Percentiles rank a stretch among this genome's conserved stretches.
Evolutionary conservation across 2,888 invertebrate species (phyloP).

Genomic region (Chelonus formosanus): DNA sequence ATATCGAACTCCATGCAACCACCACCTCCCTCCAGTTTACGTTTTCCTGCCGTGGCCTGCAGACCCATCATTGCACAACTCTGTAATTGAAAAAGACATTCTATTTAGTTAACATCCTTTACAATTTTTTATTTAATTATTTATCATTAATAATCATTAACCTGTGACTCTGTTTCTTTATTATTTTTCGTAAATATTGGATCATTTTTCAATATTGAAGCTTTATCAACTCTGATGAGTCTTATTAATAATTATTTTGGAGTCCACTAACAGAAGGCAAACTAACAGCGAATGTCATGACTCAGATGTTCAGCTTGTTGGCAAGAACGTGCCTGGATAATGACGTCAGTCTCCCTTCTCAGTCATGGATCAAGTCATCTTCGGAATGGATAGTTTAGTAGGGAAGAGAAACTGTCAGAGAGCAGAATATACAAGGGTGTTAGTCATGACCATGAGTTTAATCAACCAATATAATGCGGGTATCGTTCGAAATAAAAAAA

Average conservation of each 20-base stretch:
- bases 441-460: conserved; percentile 47
- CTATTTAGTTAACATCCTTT: neutral
- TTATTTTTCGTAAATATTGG: no score
- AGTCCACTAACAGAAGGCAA: conserved; percentile 23
- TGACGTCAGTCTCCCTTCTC: conserved; percentile 59
- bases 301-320: conserved; percentile 61
- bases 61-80: conserved; percentile 80
- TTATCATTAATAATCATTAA: no score
- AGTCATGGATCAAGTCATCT: conserved; percentile 56
- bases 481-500: conserved; percentile 44
- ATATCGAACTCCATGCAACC: conserved; percentile 66
- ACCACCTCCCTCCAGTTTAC: conserved; percentile 70
- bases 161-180: no score
- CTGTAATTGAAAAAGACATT: conserved; percentile 55
- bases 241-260: conserved; percentile 8
- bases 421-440: conserved; percentile 30
- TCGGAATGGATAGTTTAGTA: conserved; percentile 48
- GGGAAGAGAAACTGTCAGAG: conserved; percentile 25
- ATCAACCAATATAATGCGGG: conserved; percentile 52
- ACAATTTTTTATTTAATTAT: neutral
- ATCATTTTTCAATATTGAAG: neutral
- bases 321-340: conserved; percentile 50
- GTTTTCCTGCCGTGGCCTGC: conserved; percentile 77
- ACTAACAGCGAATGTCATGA: conserved; percentile 47
- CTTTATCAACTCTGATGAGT: neutral